Conservation (phyloP, 2,113 vertebrate species). For the Puma concolor region DNA sequence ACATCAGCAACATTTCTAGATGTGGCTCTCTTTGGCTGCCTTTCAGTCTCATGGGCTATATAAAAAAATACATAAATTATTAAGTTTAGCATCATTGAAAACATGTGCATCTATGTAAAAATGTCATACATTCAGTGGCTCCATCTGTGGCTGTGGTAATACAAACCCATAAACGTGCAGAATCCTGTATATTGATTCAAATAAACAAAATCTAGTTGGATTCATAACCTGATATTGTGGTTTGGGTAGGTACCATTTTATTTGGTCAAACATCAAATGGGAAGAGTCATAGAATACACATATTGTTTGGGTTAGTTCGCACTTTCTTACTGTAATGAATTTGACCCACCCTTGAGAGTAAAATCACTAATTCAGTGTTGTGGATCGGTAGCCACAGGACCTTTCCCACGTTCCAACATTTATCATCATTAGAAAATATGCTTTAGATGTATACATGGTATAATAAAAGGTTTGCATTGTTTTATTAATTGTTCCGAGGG, state of each 20-base stretch:
- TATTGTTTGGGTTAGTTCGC: constrained; percentile 64
- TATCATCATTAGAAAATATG: not conserved
- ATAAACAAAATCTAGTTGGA: constrained; percentile 75
- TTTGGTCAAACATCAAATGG: constrained; percentile 60
- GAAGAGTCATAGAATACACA: constrained; percentile 46
- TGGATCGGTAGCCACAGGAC: not conserved
- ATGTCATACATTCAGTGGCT: constrained; percentile 76
- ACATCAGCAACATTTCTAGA: constrained; percentile 83
- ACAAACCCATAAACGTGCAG: constrained; percentile 71
- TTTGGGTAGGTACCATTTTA: constrained; percentile 78
- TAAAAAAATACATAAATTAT: constrained; percentile 78
- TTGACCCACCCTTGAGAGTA: not conserved
- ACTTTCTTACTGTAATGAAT: constrained; percentile 25
- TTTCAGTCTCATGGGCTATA: constrained; percentile 84
- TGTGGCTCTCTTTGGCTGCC: constrained; percentile 85
- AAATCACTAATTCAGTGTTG: constrained; percentile 21
- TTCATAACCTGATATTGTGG: constrained; percentile 71
- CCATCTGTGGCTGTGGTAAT: constrained; percentile 79
- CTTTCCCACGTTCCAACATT: not conserved
- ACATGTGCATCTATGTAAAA: constrained; percentile 82
- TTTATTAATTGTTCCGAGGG: not conserved
- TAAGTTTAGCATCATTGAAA: constrained; percentile 85
- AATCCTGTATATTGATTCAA: constrained; percentile 65
- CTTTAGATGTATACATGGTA: not conserved
- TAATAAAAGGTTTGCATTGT: not conserved